These are phyloP conservation scores for Trichogramma dendrolimi DNA, from an alignment of 2,888 invertebrate species.

Conservation along the genomic window DNA sequence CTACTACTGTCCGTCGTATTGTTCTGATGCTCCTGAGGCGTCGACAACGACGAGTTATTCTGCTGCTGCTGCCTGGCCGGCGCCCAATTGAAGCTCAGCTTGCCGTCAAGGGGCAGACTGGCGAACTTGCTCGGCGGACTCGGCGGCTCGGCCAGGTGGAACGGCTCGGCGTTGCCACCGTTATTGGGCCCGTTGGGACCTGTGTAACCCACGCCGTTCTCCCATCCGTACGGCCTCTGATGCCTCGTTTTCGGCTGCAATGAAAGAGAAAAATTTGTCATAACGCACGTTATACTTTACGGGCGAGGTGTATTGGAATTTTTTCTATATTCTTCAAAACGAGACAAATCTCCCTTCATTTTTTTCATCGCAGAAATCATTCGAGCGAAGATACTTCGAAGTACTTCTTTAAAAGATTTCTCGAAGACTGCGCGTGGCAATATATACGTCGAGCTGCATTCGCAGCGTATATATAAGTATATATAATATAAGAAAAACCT, in stretches of 20 bases:
- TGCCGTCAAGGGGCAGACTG: conserved; percentile 64
- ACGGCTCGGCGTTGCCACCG: conserved; percentile 34
- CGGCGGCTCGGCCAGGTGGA: conserved; percentile 56
- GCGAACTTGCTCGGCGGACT: conserved; percentile 64
- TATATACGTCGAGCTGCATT: not conserved
- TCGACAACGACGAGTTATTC: no score
- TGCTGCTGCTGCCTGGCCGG: conserved; percentile 54
- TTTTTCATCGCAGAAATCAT: no score
- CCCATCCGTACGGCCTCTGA: conserved; percentile 73
- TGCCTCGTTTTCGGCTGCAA: conserved; percentile 72
- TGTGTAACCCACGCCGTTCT: conserved; percentile 49
- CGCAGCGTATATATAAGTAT: not conserved
- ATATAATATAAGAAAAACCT: not conserved
- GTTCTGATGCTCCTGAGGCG: not conserved
- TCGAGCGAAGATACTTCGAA: no score
- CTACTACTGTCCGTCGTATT: not conserved
- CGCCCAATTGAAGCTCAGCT: conserved; percentile 55
- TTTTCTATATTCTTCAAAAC: no score
- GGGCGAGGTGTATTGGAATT: no score
- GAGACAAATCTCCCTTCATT: no score
- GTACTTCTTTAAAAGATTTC: no score
- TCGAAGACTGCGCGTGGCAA: no score
- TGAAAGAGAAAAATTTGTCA: conserved; percentile 12
- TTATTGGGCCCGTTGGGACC: not conserved
- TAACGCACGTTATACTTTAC: not conserved